Base-by-base conservation (phyloP, 2,888 invertebrate genomes). In the Bombylius discolor region DNA sequence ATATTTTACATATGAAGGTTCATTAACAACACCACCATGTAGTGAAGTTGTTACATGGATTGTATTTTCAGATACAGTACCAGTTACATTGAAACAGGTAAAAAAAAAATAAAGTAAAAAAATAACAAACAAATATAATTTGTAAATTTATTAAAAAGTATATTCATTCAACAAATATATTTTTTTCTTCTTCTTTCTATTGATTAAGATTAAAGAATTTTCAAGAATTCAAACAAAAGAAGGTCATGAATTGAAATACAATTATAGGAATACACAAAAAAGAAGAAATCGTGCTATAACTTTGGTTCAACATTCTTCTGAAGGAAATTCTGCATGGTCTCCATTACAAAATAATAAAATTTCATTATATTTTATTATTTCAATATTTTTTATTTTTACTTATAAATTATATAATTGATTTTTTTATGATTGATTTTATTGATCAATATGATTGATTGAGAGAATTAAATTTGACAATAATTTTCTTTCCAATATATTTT, bases 41-140 rank as follows among this genome's bases (percentile, higher is more conserved):
- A 79, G 80, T 53, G 88, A 89, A 68, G 78, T 78, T 0, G 85
- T 88, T n/a, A 79, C 79, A 5, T 88, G 88, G 86, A 83, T 85
- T 34, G 78, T 89, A 4, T 73, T 82, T 56, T 75, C 76, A 0
- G 74, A 79, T 36, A 77, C 77, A 32, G 70, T 79, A 49, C 75
- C 78, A 2, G 73, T 82, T 49, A 79, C 80, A 0, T 63, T 73
- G 59, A 66, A 70, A 11, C 79, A 79, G 71, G 78, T 79, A 63
- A 59, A 55, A 42, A 34, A 23, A 23, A 23, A 23, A 44, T 31
- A 33, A 14, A 32, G 33, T 1, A 8, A 23, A 12, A 14, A 7
- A 13, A 13, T 42, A 7, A n/a, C n/a, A n/a, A n/a, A n/a, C n/a
- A n/a, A n/a, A 23, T 23, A 23, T 2, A 23, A 23, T 23, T 23